Percentiles rank a stretch among this genome's conserved stretches.
Evolutionary conservation across 2,888 invertebrate species (phyloP).

Genomic region (Adelphocoris suturalis): DNA sequence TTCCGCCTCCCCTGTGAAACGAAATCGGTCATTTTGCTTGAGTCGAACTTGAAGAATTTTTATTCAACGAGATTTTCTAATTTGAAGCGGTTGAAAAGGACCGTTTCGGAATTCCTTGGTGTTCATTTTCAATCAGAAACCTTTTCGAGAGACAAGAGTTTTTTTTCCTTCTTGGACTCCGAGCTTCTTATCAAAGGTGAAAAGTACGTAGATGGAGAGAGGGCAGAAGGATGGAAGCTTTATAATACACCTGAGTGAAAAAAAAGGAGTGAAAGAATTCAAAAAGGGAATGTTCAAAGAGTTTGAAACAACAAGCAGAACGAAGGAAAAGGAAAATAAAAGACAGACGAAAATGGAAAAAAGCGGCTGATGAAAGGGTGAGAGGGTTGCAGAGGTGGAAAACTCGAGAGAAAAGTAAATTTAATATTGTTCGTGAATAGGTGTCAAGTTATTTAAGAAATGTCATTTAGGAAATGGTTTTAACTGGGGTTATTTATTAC

Average conservation of each 20-base stretch:
- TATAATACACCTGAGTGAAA: slow-evolving; percentile 29
- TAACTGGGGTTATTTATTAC: slow-evolving; percentile 15
- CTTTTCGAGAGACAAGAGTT: slow-evolving; percentile 45
- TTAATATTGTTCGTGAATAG: slow-evolving; percentile 11
- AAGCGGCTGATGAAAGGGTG: slow-evolving; percentile 10
- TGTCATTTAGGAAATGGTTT: slow-evolving; percentile 12
- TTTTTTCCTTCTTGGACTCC: slow-evolving; percentile 15
- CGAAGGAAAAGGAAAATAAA: background rate
- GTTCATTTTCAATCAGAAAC: slow-evolving; percentile 55
- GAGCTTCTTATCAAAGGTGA: slow-evolving; percentile 36
- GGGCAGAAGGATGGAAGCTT: background rate
- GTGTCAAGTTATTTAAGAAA: background rate
- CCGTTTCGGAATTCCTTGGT: slow-evolving; percentile 44
- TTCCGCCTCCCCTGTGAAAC: too few relatives aligned
- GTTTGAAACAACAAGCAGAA: slow-evolving; percentile 27
- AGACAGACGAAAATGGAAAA: background rate
- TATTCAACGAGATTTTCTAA: slow-evolving; percentile 53
- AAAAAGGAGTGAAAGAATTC: slow-evolving; percentile 4
- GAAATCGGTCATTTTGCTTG: background rate
- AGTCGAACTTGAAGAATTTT: slow-evolving; percentile 32
- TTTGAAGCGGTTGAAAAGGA: slow-evolving; percentile 42
- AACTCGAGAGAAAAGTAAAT: background rate
- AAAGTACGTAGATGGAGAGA: background rate
- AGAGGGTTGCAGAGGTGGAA: slow-evolving; percentile 6
- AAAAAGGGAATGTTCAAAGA: slow-evolving; percentile 32